A percentile compares a stretch with the other conserved stretches of the same genome.
Conservation (phyloP, 2,888 invertebrate genomes). For the Tachina grossa region DNA sequence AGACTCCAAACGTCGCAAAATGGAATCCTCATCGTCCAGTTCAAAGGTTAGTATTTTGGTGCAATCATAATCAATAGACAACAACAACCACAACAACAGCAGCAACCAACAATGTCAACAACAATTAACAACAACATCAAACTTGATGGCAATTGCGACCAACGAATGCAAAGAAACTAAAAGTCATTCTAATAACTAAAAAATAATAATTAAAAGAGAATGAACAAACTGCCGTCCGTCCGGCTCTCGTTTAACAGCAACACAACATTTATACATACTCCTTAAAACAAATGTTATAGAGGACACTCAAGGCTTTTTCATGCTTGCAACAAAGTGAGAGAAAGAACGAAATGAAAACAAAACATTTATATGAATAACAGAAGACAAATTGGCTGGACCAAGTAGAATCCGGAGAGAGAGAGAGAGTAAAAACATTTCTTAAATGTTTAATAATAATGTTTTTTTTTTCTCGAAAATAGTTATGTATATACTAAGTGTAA, state of each 20-base stretch:
- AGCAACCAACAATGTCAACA: slow-evolving; percentile 65
- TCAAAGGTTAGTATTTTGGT: slow-evolving; percentile 93
- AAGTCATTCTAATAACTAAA: slow-evolving; percentile 12
- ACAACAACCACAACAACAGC: slow-evolving; percentile 66
- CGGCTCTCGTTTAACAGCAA: slow-evolving; percentile 32
- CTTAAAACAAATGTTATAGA: slow-evolving; percentile 15
- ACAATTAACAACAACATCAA: slow-evolving; percentile 63
- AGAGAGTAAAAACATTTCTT: slow-evolving; percentile 12
- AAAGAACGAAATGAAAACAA: slow-evolving; percentile 17
- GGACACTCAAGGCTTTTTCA: slow-evolving; percentile 63
- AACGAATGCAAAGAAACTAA: slow-evolving; percentile 1
- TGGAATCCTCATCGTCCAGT: slow-evolving; percentile 88
- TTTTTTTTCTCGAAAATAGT: slow-evolving; percentile 16
- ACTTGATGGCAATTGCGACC: slow-evolving; percentile 58
- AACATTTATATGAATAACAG: not conserved
- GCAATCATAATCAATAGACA: slow-evolving; percentile 81
- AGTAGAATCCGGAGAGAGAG: slow-evolving; percentile 37
- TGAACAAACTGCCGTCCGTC: not conserved
- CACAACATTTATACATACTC: slow-evolving; percentile 32
- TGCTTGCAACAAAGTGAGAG: slow-evolving; percentile 31
- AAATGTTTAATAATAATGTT: slow-evolving; percentile 12
- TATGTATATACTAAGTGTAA: slow-evolving; percentile 32
- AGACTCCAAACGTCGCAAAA: slow-evolving; percentile 93
- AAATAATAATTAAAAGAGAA: slow-evolving; percentile 15
- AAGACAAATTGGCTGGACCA: slow-evolving; percentile 65